Conservation (phyloP, 1,140 invertebrate species). For the Drosophila ficusphila region DNA sequence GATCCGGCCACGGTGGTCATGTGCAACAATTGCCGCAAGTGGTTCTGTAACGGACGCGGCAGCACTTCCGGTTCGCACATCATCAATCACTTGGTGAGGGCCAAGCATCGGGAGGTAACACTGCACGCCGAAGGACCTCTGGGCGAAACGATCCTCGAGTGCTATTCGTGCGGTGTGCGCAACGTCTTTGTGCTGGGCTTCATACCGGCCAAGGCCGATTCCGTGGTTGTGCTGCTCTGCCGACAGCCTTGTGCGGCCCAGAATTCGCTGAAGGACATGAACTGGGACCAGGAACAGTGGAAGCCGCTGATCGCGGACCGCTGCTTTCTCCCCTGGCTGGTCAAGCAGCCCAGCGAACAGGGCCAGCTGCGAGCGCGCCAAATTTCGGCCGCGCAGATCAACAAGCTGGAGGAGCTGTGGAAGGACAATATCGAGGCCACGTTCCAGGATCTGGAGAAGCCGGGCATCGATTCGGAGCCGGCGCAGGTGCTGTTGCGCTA, state of each 20-base stretch:
- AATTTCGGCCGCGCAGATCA: conserved; percentile 98
- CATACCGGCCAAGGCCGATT: conserved; percentile 99
- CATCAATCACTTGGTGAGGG: conserved; percentile 98
- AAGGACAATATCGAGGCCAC: conserved; percentile 99
- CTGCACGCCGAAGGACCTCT: conserved; percentile 98
- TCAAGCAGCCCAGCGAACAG: conserved; percentile 97
- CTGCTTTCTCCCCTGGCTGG: conserved; percentile 97
- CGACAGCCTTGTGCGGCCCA: conserved; percentile 99
- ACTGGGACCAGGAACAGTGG: conserved; percentile 99
- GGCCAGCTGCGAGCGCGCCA: conserved; percentile 97
- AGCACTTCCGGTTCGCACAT: conserved; percentile 99
- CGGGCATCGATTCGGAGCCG: conserved; percentile 98
- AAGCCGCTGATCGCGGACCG: conserved; percentile 98
- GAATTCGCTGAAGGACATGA: conserved; percentile 98
- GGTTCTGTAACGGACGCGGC: conserved; percentile 99
- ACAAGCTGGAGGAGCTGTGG: conserved; percentile 99
- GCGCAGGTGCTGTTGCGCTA: conserved; percentile 97
- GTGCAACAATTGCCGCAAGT: conserved; percentile 99
- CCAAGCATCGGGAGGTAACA: conserved; percentile 99
- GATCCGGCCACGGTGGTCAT: conserved; percentile 98
- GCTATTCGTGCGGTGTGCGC: conserved; percentile 98
- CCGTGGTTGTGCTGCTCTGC: conserved; percentile 98
- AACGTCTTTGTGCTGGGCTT: conserved; percentile 99
- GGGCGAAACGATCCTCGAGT: conserved; percentile 98
- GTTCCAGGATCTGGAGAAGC: conserved; percentile 98